Percentiles rank a stretch among this genome's conserved stretches.
Evolutionary conservation across 2,797 vertebrate genomes (phyloP).

Genomic region (Silurus lanzhouensis): DNA sequence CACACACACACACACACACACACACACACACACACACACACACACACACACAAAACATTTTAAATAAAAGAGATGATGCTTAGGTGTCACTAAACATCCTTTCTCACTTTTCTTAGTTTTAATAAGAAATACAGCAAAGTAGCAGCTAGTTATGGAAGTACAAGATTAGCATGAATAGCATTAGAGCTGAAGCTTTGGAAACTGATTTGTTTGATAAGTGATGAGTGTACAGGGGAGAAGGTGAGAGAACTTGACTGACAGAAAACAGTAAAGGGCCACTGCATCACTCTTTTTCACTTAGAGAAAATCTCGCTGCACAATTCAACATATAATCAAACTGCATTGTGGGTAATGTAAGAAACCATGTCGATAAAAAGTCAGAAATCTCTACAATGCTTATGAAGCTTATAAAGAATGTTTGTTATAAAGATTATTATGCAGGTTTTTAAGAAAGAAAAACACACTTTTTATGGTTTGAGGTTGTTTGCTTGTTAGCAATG

Average conservation of each 20-base stretch:
- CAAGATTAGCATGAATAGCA: not conserved
- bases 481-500: constrained; percentile 24
- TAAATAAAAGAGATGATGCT: not conserved
- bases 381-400: not conserved
- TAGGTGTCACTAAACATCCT: not conserved
- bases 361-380: not conserved
- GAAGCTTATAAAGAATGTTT: not conserved
- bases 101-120: not conserved
- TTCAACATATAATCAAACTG: not conserved
- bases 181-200: not conserved
- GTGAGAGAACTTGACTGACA: not conserved
- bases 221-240: not conserved
- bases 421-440: not conserved
- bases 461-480: not conserved
- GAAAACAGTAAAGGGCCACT: not conserved
- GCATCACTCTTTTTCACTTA: not conserved
- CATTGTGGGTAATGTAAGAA: not conserved
- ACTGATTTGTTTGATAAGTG: not conserved
- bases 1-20: too few species aligned
- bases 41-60: not conserved
- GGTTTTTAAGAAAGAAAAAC: not conserved
- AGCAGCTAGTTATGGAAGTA: not conserved
- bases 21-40: too few species aligned
- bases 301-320: not conserved
- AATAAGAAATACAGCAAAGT: not conserved